Base-by-base conservation (phyloP, 2,113 vertebrate species). In the Plecotus auritus region DNA sequence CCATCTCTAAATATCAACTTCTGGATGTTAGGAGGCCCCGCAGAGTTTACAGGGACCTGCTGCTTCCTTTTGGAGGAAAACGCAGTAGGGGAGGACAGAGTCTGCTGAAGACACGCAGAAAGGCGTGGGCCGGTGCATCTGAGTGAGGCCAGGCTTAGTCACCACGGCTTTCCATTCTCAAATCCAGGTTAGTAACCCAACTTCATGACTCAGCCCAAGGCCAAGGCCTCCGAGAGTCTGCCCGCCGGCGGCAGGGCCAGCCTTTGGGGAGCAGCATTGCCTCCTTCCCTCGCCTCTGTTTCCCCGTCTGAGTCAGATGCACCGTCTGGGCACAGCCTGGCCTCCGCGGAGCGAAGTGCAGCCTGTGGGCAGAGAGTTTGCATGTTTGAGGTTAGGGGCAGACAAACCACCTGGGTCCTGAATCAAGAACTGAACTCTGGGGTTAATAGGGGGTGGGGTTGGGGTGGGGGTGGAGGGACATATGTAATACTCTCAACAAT, bases 111-210 rank as follows among this genome's bases (percentile, higher is more conserved):
- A 70, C 16, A 26, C 0, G 3, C 1, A 47, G 89, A 92, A 45
- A 67, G 61, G 22, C 17, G 64, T 20, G 4, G 30, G 70, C 54
- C 11, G 42, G 9, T 4, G 45, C 30, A 5, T 42, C 32, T 84
- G 54, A 92, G 59, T 18, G 76, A 76, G 70, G 61, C 49, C 61
- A n/a, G 47, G 80, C 87, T 82, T 82, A 95, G 94, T 92, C 93
- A 93, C 35, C 14, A 9, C n/a, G 13, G 18, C 22, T 37, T 56
- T 70, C 49, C 32, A 56, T 67, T 69, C 88, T 37, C 4, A 5
- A 88, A 84, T 81, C 59, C 87, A 67, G 92, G 64, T 93, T 72
- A 82, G 84, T 32, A 78, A 35, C 5, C 20, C 7, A 49, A 37
- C 72, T 47, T 45, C 51, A 84, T 90, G 88, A 95, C 78, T 94